Base-by-base conservation (phyloP, 2,888 invertebrate genomes). In the Phania funesta region DNA sequence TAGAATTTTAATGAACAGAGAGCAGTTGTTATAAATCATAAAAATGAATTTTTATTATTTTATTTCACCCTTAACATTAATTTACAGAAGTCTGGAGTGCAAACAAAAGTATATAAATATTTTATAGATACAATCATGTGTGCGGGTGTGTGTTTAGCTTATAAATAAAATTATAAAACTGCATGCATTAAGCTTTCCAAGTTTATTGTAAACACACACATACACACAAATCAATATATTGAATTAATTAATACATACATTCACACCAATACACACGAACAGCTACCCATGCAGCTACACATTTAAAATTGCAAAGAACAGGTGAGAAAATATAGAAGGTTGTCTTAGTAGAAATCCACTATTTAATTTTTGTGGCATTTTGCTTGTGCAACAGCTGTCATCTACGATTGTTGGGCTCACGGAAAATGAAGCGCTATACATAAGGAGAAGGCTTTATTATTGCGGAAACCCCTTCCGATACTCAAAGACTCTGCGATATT, bases 21-120 rank as follows among this genome's bases (percentile, higher is more conserved):
- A 41, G 16, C 26, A 29, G 56, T 64, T 75, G 46, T 54, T 74
- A 41, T 58, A 80, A 75, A 75, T 74, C 52, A 80, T 44, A 58
- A 71, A 80, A 80, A 29, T 52, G 26, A 20, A 38, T 44, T 70
- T n/a, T 58, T 29, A 64, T 65, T 75, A 38, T 70, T 75, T 75
- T 76, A 56, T 58, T 65, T 58, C 48, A 35, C 68, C 68, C 75
- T 41, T 32, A 68, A 54, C 29, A 76, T 18, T 70, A 38, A 26
- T 64, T 26, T 18, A 32, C n/a, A 38, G 35, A 13, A n/a, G n/a
- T 4, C 13, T 13, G n/a, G 44, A 44, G 9, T 13, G 18, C 13
- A 22, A 38, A 38, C 26, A 52, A 52, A 26, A 13, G 7, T 24
- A 7, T n/a, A 11, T 35, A 52, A 62, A 35, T 26, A 44, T 44